phyloP scores from a whole-genome alignment of 2,797 vertebrate genomes.

The Sebastes cheni region DNA sequence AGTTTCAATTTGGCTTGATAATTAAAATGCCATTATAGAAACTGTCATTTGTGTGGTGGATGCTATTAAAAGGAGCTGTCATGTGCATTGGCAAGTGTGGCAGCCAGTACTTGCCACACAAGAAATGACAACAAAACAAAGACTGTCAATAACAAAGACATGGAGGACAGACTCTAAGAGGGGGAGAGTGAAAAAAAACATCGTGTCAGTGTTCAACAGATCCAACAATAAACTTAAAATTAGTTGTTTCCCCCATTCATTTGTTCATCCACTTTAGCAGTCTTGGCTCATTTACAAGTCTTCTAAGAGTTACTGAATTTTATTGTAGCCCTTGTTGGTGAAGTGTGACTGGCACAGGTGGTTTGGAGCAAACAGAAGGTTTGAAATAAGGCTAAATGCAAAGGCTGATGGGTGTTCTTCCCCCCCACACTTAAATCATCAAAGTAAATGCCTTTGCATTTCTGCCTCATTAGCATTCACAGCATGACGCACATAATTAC shows the following conservation, averaged over 20 bases:
- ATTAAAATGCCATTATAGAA: slow-evolving; percentile 69
- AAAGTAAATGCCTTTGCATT: slow-evolving; percentile 22
- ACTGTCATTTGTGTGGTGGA: slow-evolving; percentile 57
- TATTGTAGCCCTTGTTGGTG: neutral
- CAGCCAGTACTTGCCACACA: slow-evolving; percentile 33
- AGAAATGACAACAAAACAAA: slow-evolving; percentile 64
- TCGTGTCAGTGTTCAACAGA: slow-evolving; percentile 6
- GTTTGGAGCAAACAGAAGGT: neutral
- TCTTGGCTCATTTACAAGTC: neutral
- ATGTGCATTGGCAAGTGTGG: slow-evolving; percentile 28
- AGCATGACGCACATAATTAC: slow-evolving; percentile 9
- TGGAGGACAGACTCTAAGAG: neutral
- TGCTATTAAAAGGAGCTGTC: slow-evolving; percentile 70
- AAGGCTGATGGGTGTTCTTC: neutral
- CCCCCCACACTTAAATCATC: neutral
- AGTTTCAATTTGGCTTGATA: slow-evolving; percentile 35
- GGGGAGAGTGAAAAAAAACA: slow-evolving; percentile 21
- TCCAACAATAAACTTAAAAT: slow-evolving; percentile 10
- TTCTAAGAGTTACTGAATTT: neutral
- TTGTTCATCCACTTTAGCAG: neutral
- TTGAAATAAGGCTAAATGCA: neutral
- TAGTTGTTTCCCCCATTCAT: neutral
- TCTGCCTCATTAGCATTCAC: slow-evolving; percentile 31
- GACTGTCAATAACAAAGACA: slow-evolving; percentile 44
- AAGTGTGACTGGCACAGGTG: neutral